Evolutionary conservation across 2,888 invertebrate species (phyloP).

Genomic region (Gryllus longicercus): DNA sequence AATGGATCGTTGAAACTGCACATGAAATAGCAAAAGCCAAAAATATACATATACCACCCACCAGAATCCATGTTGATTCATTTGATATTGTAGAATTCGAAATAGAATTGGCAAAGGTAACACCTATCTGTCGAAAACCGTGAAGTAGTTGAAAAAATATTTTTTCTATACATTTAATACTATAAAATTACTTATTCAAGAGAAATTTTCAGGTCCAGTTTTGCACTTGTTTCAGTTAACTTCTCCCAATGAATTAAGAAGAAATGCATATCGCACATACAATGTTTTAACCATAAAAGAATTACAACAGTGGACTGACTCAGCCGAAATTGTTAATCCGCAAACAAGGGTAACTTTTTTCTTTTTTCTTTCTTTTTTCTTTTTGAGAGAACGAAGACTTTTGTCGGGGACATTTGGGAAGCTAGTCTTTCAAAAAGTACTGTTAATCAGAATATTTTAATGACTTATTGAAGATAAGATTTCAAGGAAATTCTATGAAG

Average conservation of each 20-base stretch:
- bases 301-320: constrained; percentile 43
- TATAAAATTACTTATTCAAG: neutral
- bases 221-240: constrained; percentile 33
- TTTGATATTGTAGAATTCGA: constrained; percentile 51
- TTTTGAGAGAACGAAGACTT: too few species aligned
- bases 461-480: too few species aligned
- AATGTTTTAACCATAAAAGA: constrained; percentile 43
- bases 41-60: constrained; percentile 32
- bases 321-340: constrained; percentile 27
- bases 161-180: too few species aligned
- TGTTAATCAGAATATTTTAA: neutral
- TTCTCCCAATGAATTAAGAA: constrained; percentile 40
- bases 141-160: too few species aligned
- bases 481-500: too few species aligned
- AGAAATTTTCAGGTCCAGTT: neutral
- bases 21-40: constrained; percentile 39
- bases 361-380: too few species aligned
- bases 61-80: constrained; percentile 42
- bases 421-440: neutral
- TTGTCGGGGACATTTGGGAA: neutral
- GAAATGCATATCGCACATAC: constrained; percentile 43
- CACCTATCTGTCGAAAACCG: constrained; percentile 26
- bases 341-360: constrained; percentile 24
- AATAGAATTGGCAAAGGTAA: constrained; percentile 51
- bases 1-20: constrained; percentile 41